phyloP scores from a whole-genome alignment of 2,888 invertebrate species.

The Ophion costatus region DNA sequence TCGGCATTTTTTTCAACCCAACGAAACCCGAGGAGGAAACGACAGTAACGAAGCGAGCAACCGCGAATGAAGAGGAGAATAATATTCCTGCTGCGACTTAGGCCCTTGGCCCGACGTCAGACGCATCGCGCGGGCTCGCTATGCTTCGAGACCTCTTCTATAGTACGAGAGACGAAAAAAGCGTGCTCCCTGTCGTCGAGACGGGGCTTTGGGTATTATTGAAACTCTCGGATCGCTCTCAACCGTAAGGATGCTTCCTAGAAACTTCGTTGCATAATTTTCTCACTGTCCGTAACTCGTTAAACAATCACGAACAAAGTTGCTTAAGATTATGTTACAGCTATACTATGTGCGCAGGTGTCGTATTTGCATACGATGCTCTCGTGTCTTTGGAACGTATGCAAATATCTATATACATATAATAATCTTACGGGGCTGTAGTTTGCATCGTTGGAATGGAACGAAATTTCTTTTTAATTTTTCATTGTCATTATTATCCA shows the following conservation, averaged over 20 bases:
- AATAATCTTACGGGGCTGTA: too few relatives aligned
- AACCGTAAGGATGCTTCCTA: constrained; percentile 15
- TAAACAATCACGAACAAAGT: constrained; percentile 2
- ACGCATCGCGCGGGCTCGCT: constrained; percentile 10
- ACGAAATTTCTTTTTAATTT: too few relatives aligned
- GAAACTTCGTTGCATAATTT: constrained; percentile 18
- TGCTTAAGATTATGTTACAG: not conserved
- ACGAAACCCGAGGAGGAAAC: constrained; percentile 46
- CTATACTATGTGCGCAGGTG: not conserved
- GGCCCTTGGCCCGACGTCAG: not conserved
- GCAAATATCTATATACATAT: not conserved
- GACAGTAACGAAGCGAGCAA: constrained; percentile 54
- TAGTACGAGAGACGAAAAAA: constrained; percentile 28
- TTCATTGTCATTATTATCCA: too few relatives aligned
- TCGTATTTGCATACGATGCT: not conserved
- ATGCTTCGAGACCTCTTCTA: not conserved
- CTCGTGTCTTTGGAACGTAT: too few relatives aligned
- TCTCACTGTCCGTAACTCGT: not conserved
- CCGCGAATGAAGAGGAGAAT: constrained; percentile 15
- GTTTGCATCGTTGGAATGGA: too few relatives aligned
- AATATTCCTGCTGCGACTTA: constrained; percentile 3
- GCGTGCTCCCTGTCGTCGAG: constrained; percentile 24
- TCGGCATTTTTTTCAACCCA: constrained; percentile 24
- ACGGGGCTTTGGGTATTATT: not conserved
- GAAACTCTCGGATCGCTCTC: constrained; percentile 1